Conservation (phyloP, 2,797 vertebrate genomes). For the Enteromius unitaeniatus region DNA sequence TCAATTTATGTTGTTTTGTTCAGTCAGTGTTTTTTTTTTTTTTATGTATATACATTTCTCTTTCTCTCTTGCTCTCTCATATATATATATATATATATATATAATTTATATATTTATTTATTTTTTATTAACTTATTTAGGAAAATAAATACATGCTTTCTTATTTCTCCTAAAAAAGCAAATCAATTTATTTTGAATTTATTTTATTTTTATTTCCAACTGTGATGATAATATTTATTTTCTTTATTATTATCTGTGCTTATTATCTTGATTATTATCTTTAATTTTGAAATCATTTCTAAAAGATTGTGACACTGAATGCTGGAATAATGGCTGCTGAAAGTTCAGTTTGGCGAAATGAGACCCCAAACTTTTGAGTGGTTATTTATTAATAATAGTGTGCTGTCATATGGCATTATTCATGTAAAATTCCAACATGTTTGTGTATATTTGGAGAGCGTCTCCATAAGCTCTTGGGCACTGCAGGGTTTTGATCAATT, state of each 20-base stretch:
- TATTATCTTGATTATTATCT: no score
- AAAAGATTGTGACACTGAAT: not conserved
- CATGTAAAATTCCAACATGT: not conserved
- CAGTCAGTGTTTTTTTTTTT: not conserved
- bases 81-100: no score
- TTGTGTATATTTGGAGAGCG: not conserved
- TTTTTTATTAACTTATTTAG: no score
- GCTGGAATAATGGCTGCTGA: not conserved
- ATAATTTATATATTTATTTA: no score
- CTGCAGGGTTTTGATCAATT: slow-evolving; percentile 62
- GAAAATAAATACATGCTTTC: no score
- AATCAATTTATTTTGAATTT: no score
- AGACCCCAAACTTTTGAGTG: not conserved
- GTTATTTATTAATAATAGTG: not conserved
- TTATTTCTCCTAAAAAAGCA: no score
- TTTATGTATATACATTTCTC: no score
- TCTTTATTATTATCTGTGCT: no score
- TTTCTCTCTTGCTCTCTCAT: no score
- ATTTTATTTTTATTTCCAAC: no score
- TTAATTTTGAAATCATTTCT: not conserved
- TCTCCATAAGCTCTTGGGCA: slow-evolving; percentile 39
- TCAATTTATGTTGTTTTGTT: not conserved
- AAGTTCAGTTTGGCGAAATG: not conserved
- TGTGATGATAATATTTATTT: not conserved
- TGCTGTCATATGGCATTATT: not conserved